phyloP scores from a whole-genome alignment of 2,888 invertebrate species.

The Caenorhabditis uteleia region DNA sequence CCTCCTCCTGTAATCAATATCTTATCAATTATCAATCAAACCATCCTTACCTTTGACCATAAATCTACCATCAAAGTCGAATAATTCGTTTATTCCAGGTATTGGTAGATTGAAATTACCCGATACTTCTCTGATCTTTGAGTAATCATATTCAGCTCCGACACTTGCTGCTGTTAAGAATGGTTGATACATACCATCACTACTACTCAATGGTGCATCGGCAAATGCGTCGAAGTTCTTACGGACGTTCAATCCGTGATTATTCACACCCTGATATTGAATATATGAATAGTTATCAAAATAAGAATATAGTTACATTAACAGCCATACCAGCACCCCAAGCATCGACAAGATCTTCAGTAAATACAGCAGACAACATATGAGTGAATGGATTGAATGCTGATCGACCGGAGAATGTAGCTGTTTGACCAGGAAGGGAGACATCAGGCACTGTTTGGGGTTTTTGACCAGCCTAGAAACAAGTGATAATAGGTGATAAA shows the following conservation, averaged over 20 bases:
- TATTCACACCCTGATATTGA: slow-evolving; percentile 57
- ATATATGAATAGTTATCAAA: not conserved
- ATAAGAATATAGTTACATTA: slow-evolving; percentile 40
- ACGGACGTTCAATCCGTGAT: slow-evolving; percentile 54
- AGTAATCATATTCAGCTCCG: slow-evolving; percentile 60
- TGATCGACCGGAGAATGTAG: slow-evolving; percentile 56
- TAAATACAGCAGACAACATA: slow-evolving; percentile 57
- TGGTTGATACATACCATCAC: slow-evolving; percentile 56
- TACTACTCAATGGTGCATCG: slow-evolving; percentile 50
- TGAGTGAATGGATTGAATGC: slow-evolving; percentile 65
- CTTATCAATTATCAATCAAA: not conserved
- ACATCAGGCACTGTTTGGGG: slow-evolving; percentile 59
- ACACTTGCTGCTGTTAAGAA: slow-evolving; percentile 48
- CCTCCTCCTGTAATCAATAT: slow-evolving; percentile 53
- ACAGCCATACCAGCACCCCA: slow-evolving; percentile 63
- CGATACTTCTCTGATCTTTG: slow-evolving; percentile 57
- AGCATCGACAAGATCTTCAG: slow-evolving; percentile 63
- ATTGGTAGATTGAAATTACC: slow-evolving; percentile 58
- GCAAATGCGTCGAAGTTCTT: slow-evolving; percentile 60
- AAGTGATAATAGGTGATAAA: not conserved
- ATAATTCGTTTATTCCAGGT: slow-evolving; percentile 60
- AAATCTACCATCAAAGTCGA: slow-evolving; percentile 61
- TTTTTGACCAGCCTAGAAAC: slow-evolving; percentile 49
- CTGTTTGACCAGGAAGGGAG: slow-evolving; percentile 55
- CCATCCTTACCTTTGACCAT: slow-evolving; percentile 49